phyloP scores from a whole-genome alignment of 2,797 vertebrate species.

The Ciconia nigra region DNA sequence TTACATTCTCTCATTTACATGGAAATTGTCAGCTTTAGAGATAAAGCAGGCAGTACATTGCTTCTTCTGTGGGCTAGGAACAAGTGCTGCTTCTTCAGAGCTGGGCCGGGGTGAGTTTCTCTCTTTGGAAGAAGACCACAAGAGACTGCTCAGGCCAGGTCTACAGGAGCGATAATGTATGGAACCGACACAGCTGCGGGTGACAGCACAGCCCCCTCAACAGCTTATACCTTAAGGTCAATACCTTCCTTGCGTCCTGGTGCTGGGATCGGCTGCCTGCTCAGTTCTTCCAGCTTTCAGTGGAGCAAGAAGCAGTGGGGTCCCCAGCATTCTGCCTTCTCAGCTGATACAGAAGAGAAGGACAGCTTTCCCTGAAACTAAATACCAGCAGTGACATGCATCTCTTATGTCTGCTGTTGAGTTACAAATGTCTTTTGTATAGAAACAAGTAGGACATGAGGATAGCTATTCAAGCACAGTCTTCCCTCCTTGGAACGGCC shows the following conservation, averaged over 20 bases:
- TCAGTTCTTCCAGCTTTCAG: neutral
- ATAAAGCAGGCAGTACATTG: neutral
- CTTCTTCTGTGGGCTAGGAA: neutral
- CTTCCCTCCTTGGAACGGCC: neutral
- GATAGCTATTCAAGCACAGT: neutral
- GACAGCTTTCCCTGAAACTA: neutral
- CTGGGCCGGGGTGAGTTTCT: accelerated
- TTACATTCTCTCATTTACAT: neutral
- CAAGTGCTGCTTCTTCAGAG: neutral
- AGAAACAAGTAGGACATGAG: neutral
- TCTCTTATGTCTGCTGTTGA: neutral
- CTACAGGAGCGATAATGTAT: neutral
- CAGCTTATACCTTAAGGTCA: neutral
- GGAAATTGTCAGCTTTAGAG: neutral
- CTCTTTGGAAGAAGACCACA: neutral
- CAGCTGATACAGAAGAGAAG: neutral
- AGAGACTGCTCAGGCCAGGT: neutral
- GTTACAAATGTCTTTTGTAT: neutral
- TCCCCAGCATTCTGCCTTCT: neutral
- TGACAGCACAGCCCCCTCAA: neutral
- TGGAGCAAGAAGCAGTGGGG: neutral
- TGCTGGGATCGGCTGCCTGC: neutral
- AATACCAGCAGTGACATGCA: neutral
- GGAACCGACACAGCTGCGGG: neutral
- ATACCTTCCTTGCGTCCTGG: accelerated